phyloP scores from a whole-genome alignment of 2,888 invertebrate species.

The Drosophila gaucha region DNA sequence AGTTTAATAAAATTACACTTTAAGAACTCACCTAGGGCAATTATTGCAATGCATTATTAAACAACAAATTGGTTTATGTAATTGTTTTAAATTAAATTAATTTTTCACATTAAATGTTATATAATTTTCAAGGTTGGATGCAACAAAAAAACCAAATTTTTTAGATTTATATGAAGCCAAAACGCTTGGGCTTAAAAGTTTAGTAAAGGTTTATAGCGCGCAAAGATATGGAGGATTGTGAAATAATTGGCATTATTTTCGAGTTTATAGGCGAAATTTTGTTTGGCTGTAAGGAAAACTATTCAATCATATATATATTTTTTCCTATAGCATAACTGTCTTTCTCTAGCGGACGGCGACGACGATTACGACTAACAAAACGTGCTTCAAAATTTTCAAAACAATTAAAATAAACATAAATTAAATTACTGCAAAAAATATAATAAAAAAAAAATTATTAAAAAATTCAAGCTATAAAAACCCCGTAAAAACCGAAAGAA shows the following conservation, averaged over 20 bases:
- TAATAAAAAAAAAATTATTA: not conserved
- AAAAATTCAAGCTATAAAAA: slow-evolving; percentile 9
- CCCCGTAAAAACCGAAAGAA: not conserved
- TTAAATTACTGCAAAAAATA: slow-evolving; percentile 10
- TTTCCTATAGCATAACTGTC: not conserved
- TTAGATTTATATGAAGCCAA: slow-evolving; percentile 38
- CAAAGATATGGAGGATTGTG: slow-evolving; percentile 67
- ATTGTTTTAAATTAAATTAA: slow-evolving; percentile 41
- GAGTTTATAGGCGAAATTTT: slow-evolving; percentile 58
- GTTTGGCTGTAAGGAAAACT: slow-evolving; percentile 58
- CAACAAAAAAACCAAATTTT: not conserved
- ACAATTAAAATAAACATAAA: slow-evolving; percentile 5
- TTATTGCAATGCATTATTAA: slow-evolving; percentile 31
- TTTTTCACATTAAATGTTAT: slow-evolving; percentile 22
- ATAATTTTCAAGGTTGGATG: slow-evolving; percentile 37
- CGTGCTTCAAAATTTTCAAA: not conserved
- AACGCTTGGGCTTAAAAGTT: not conserved
- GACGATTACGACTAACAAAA: slow-evolving; percentile 17
- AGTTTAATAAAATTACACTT: slow-evolving; percentile 40
- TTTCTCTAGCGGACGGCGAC: slow-evolving; percentile 27
- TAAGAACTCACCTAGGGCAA: slow-evolving; percentile 22
- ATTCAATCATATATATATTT: not conserved
- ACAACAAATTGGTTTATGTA: slow-evolving; percentile 9
- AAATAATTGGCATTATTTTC: slow-evolving; percentile 62
- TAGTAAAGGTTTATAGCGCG: slow-evolving; percentile 17